Evolutionary conservation across 2,113 vertebrate species (phyloP).

Genomic region (Paratilapia polleni): DNA sequence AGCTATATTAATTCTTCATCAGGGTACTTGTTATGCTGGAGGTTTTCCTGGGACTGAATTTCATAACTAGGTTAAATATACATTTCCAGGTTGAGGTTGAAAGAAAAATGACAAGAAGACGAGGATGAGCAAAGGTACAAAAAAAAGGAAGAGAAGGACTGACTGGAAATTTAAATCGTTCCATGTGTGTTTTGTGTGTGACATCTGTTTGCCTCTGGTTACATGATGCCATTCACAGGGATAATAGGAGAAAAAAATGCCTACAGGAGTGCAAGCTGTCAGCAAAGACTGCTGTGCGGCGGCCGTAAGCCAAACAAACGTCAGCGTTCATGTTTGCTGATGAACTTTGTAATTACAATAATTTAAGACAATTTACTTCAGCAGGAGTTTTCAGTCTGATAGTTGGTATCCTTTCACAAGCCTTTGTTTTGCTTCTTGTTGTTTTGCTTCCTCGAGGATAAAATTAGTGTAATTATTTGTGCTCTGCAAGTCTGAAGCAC

Average conservation of each 20-base stretch:
- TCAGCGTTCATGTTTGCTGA: conserved; percentile 46
- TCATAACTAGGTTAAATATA: no score
- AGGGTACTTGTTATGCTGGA: no score
- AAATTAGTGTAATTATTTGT: conserved; percentile 63
- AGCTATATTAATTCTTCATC: no score
- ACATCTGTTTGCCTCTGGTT: conserved; percentile 22
- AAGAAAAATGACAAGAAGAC: no score
- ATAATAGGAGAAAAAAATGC: neutral
- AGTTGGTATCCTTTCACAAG: conserved; percentile 62
- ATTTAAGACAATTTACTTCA: conserved; percentile 72
- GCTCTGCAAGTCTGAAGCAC: conserved; percentile 19
- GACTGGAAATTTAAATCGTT: no score
- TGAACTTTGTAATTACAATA: conserved; percentile 68
- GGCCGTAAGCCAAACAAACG: conserved; percentile 52
- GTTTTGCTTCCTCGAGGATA: conserved; percentile 48
- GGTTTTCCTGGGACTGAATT: no score
- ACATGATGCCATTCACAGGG: neutral
- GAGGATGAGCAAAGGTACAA: no score
- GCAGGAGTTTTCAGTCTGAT: conserved; percentile 57
- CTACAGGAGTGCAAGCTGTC: neutral
- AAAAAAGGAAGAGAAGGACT: no score
- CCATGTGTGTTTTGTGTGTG: no score
- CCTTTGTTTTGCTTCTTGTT: conserved; percentile 51
- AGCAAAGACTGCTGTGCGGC: neutral
- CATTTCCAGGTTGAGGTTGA: no score